Percentiles rank a stretch among this genome's conserved stretches.
phyloP scores from a whole-genome alignment of 2,113 vertebrate genomes.

The Arothron firmamentum region DNA sequence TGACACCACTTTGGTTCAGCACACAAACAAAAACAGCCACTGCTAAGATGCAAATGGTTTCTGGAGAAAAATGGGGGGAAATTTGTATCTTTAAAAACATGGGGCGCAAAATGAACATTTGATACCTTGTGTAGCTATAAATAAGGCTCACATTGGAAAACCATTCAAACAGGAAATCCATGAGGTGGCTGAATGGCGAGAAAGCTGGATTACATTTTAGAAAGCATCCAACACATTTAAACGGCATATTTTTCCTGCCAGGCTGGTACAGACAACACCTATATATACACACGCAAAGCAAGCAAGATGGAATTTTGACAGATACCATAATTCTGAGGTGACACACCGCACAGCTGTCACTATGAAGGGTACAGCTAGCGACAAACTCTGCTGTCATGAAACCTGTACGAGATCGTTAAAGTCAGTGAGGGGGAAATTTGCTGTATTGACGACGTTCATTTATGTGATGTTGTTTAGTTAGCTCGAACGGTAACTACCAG shows the following conservation, averaged over 20 bases:
- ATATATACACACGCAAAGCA: not conserved
- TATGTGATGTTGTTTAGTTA: not conserved
- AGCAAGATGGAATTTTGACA: conserved; percentile 20
- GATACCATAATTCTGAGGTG: not conserved
- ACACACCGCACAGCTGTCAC: conserved; percentile 2
- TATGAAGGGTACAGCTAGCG: conserved; percentile 9
- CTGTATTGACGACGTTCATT: not conserved
- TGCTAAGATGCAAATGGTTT: conserved; percentile 2
- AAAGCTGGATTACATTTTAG: conserved; percentile 40
- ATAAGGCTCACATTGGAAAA: not conserved
- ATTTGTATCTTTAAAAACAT: conserved; percentile 2
- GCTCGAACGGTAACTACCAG: not conserved
- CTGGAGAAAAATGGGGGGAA: not conserved
- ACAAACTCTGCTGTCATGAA: conserved; percentile 23
- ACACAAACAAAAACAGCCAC: not conserved
- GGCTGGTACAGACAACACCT: not conserved
- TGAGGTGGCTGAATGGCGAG: conserved; percentile 3
- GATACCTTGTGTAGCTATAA: not conserved
- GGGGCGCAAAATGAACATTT: not conserved
- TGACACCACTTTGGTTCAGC: conserved; percentile 9
- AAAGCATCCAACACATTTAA: not conserved
- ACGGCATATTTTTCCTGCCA: not conserved
- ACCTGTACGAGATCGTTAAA: not conserved
- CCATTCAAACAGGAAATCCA: conserved; percentile 24
- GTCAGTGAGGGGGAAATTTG: not conserved